Evolutionary conservation across 2,888 invertebrate species (phyloP).

Genomic region (Tetragonisca angustula): DNA sequence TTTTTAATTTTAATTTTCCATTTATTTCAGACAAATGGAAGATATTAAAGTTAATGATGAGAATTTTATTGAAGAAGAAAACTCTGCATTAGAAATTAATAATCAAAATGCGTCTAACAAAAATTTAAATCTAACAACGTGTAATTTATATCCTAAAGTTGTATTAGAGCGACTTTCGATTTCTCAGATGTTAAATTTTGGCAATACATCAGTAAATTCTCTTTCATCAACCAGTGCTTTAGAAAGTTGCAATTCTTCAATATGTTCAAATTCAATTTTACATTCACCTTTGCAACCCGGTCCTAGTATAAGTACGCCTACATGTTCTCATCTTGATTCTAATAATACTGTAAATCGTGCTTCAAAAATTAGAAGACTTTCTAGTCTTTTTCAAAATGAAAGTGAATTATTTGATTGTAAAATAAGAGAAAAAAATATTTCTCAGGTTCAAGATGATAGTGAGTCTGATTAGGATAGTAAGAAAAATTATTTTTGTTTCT

Average conservation of each 20-base stretch:
- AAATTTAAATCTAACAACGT: background rate
- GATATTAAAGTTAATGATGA: slow-evolving; percentile 29
- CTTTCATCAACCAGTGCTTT: background rate
- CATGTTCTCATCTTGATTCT: slow-evolving; percentile 13
- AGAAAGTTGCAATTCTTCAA: slow-evolving; percentile 22
- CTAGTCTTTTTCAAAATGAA: slow-evolving; percentile 13
- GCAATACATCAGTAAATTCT: background rate
- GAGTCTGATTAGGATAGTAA: slow-evolving; percentile 57
- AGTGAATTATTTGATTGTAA: background rate
- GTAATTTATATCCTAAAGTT: slow-evolving; percentile 67
- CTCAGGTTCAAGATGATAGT: slow-evolving; percentile 27
- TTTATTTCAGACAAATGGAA: slow-evolving; percentile 52
- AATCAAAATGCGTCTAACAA: slow-evolving; percentile 2
- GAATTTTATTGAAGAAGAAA: slow-evolving; percentile 21
- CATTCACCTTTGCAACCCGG: slow-evolving; percentile 58
- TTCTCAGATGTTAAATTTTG: slow-evolving; percentile 57
- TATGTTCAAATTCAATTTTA: slow-evolving; percentile 33
- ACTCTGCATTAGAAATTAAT: slow-evolving; percentile 2
- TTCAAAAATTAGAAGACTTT: slow-evolving; percentile 43
- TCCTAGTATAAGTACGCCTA: slow-evolving; percentile 67
- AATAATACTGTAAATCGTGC: background rate
- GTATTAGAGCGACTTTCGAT: slow-evolving; percentile 73
- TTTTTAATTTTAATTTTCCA: slow-evolving; percentile 4
- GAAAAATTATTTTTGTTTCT: slow-evolving; percentile 29
- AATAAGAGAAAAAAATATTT: background rate